Evolutionary conservation across 1,140 invertebrate species (phyloP).

Genomic region (Harpegnathos saltator): DNA sequence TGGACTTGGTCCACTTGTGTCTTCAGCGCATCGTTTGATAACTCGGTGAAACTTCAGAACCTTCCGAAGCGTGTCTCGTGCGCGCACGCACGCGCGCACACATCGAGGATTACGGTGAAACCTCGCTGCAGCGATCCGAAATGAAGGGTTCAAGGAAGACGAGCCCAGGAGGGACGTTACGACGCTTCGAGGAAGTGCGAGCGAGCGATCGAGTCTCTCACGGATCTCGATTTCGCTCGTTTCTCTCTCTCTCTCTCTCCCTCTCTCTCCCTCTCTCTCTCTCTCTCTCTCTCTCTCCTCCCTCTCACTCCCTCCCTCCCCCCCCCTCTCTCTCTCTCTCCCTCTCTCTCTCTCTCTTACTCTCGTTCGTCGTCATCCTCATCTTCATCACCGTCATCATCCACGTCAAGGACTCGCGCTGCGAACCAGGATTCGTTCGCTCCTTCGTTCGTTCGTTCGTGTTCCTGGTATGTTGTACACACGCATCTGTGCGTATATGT

Average conservation of each 20-base stretch:
- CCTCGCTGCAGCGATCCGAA: neutral
- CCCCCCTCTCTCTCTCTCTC: too few species aligned
- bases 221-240: conserved; percentile 74
- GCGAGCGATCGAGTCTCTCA: conserved; percentile 61
- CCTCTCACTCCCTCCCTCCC: too few species aligned
- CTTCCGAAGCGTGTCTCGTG: too few species aligned
- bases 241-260: too few species aligned
- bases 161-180: neutral
- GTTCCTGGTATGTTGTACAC: neutral
- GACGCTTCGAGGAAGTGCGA: conserved; percentile 61
- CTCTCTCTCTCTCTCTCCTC: too few species aligned
- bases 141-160: neutral
- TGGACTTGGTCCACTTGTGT: too few species aligned
- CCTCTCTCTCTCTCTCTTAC: too few species aligned
- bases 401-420: conserved; percentile 69
- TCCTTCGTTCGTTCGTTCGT: conserved; percentile 30
- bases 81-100: too few species aligned
- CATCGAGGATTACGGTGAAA: too few species aligned
- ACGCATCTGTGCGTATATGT: conserved; percentile 19
- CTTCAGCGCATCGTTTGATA: too few species aligned
- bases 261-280: too few species aligned
- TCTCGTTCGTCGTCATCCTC: conserved; percentile 34
- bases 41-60: too few species aligned
- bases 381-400: conserved; percentile 58
- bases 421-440: conserved; percentile 42